Base-by-base conservation (phyloP, 2,888 invertebrate genomes). In the Oscheius sp. region DNA sequence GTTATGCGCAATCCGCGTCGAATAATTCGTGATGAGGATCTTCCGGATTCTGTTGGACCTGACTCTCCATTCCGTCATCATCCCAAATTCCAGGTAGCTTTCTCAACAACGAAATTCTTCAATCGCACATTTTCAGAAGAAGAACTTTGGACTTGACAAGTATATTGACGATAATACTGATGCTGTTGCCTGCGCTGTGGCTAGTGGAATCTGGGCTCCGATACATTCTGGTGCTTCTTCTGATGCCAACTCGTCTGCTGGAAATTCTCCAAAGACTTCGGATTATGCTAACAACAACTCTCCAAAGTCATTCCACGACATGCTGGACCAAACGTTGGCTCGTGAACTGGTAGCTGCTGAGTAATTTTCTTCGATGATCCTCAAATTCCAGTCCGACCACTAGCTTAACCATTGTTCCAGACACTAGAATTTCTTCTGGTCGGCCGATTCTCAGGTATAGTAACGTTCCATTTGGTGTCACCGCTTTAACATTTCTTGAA, bases 11-110 rank as follows among this genome's bases (percentile, higher is more conserved):
- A n/a, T 15, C 69, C 76, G n/a, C 70, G 76, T 10, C 72, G 68
- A 31, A 57, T 79, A 10, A 78, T 80, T 46, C 69, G 74, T 10
- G 79, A 78, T 48, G 70, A 76, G 27, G 72, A 74, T 20, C 72
- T 80, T 48, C 80, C 80, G 20, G 80, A 80, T 50, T 69, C 71
- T 31, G 78, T 78, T 27, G 78, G 78, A 63, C 78, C 80, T 20
- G 80, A 80, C 46, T 74, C 73, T 3, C 78, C 78, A 46, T 75
- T 74, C 71, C 74, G 80, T 31, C 80, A 80, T 55, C 76, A 78
- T 45, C 80, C 80, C 52, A 80, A 80, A 72, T 80, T 78, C 69
- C 78, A 72, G 76, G 80, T 80, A 45, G 29, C 8, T n/a, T n/a
- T n/a, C n/a, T n/a, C n/a, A 61, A 25, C 23, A 48, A 17, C 20